phyloP scores from a whole-genome alignment of 2,797 vertebrate species.

The Pseudopleuronectes americanus region DNA sequence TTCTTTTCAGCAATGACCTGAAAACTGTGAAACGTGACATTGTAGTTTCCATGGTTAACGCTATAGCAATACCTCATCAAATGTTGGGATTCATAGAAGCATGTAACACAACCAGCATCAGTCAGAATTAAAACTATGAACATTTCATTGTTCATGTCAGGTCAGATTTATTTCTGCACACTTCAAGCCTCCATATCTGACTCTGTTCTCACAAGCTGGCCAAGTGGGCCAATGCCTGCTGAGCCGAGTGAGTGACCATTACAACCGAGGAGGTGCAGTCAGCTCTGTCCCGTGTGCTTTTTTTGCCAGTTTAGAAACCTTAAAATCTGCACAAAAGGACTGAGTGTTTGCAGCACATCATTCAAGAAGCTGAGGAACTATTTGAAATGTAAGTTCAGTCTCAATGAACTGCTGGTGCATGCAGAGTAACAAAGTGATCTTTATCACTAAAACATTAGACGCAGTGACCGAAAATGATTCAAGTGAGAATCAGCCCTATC shows the following conservation, averaged over 20 bases:
- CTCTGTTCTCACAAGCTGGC: constrained; percentile 5
- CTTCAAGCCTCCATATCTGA: constrained; percentile 9
- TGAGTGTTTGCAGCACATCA: neutral
- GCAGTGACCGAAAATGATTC: too few relatives aligned
- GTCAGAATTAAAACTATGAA: neutral
- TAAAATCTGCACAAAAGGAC: neutral
- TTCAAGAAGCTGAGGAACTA: too few relatives aligned
- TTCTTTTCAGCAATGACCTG: too few relatives aligned
- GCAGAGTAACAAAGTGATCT: too few relatives aligned
- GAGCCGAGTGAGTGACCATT: constrained; percentile 23
- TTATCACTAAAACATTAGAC: too few relatives aligned
- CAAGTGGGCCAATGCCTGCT: constrained; percentile 35
- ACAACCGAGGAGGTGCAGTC: constrained; percentile 25
- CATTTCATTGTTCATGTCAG: constrained; percentile 24
- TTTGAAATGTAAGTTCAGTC: too few relatives aligned
- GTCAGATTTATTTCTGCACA: constrained; percentile 42
- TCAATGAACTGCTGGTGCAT: too few relatives aligned
- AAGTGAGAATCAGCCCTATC: too few relatives aligned
- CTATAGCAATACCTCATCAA: too few relatives aligned
- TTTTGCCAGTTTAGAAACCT: neutral
- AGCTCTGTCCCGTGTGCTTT: constrained; percentile 1
- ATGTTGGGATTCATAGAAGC: neutral
- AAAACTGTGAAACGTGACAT: too few relatives aligned
- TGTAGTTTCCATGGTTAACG: too few relatives aligned
- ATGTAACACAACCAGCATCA: neutral